phyloP scores from a whole-genome alignment of 1,140 invertebrate genomes.

The Drosophila ambigua region DNA sequence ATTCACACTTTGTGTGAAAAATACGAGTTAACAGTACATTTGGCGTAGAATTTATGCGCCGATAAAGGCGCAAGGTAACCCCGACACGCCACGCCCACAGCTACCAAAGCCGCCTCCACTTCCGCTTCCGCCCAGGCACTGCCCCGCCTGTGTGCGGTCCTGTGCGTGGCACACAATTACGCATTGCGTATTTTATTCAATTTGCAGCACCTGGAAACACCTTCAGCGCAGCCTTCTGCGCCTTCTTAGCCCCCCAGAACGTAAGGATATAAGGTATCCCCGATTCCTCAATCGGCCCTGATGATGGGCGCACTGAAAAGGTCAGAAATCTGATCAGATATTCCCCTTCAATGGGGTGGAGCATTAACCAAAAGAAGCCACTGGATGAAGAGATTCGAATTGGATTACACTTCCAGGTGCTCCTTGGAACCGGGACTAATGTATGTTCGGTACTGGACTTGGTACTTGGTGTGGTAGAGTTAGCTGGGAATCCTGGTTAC shows the following conservation, averaged over 20 bases:
- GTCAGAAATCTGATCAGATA: conserved; percentile 7
- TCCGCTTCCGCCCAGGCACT: neutral
- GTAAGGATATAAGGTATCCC: too few species aligned
- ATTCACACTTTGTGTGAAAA: conserved; percentile 69
- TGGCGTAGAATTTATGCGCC: conserved; percentile 68
- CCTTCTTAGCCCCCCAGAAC: neutral
- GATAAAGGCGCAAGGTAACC: conserved; percentile 47
- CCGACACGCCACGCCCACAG: conserved; percentile 7
- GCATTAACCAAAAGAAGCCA: conserved; percentile 21
- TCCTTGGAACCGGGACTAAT: too few species aligned
- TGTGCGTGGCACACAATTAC: conserved; percentile 43
- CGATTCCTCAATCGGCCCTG: conserved; percentile 7
- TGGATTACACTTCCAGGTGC: too few species aligned
- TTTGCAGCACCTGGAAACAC: conserved; percentile 47
- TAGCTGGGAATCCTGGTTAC: too few species aligned
- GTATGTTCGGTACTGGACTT: conserved; percentile 4
- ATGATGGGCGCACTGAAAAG: neutral
- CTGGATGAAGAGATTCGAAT: neutral
- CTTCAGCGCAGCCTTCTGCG: conserved; percentile 13
- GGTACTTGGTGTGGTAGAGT: neutral
- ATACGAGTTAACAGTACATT: conserved; percentile 79
- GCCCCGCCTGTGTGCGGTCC: conserved; percentile 2
- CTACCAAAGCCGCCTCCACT: neutral
- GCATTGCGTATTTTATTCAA: conserved; percentile 63
- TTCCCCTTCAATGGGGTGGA: neutral